A percentile compares a stretch with the other conserved stretches of the same genome.
Conservation (phyloP, 2,113 vertebrate genomes). For the Trematocara macrostoma region DNA sequence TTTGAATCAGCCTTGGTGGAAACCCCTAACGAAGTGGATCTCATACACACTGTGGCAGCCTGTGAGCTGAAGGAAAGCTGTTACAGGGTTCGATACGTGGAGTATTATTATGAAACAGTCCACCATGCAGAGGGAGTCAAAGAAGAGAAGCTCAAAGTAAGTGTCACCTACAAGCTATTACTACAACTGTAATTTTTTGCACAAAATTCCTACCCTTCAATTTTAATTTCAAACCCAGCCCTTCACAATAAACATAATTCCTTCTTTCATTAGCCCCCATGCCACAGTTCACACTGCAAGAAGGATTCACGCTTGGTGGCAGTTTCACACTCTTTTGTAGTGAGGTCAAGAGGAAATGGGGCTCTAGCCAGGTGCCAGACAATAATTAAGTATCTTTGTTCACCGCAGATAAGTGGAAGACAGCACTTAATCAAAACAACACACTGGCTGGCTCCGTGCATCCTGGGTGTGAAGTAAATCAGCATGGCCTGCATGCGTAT, state of each 20-base stretch:
- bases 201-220: background rate
- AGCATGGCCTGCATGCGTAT: background rate
- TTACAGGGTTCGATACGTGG: conserved; percentile 63
- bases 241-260: background rate
- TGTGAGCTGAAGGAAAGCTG: conserved; percentile 72
- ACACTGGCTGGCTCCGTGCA: conserved; percentile 25
- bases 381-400: conserved; percentile 56
- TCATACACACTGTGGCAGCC: conserved; percentile 54
- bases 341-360: conserved; percentile 45
- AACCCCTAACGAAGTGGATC: conserved; percentile 61
- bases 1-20: conserved; percentile 71
- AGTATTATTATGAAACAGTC: conserved; percentile 68
- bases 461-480: background rate
- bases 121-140: conserved; percentile 51
- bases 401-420: conserved; percentile 36
- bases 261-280: background rate
- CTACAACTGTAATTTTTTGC: background rate
- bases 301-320: background rate
- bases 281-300: background rate
- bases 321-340: conserved; percentile 37
- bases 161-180: background rate
- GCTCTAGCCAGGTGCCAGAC: conserved; percentile 47
- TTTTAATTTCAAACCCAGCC: background rate
- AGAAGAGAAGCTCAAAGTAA: conserved; percentile 69
- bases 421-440: conserved; percentile 42